Base-by-base conservation (phyloP, 2,113 vertebrate genomes). In the Rhodinocichla rosea region DNA sequence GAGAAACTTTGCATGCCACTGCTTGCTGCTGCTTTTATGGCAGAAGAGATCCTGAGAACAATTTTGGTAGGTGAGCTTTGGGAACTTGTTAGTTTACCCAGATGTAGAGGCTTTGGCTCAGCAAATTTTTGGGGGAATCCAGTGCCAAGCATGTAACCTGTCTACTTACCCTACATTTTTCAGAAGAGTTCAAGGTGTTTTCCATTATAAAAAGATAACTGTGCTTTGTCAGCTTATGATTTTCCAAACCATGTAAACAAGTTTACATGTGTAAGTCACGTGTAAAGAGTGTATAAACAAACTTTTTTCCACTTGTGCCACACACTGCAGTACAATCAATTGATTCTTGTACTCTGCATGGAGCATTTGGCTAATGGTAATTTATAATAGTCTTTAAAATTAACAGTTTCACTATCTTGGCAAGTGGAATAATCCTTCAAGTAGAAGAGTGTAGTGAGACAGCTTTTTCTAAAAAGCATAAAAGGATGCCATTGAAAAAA, bases 181-280 rank as follows among this genome's bases (percentile, higher is more conserved):
- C 37, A 44, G 30, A 85, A 49, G 23, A 47, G 9, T 40, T 67
- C 45, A 59, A 65, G 62, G 11, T 65, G 37, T 89, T 92, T 92
- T 68, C 40, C 60, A 94, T 62, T 76, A 89, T 90, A 79, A 95
- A 92, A 78, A 96, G 81, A 83, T 95, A 96, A 75, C 82, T 80
- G 44, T 62, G 44, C 40, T 80, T 97, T 95, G 84, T 68, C 89
- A 96, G 65, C 11, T 60, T 93, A 92, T 92, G 78, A 75, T 94
- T 96, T 96, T 80, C 74, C 35, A 67, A 89, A 32, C 33, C 0
- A 0, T 6, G 16, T 37, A n/a, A 78, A 44, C 11, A 68, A 74
- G 30, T 83, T 77, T 17, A 56, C 40, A 27, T 67, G 49, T 94
- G 32, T 94, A 94, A 94, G 62, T 78, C 19, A 44, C 35, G 37